Evolutionary conservation across 2,113 vertebrate species (phyloP), one percentile per base, ranked within the genome.

Genomic region (Stictonetta naevosa): DNA sequence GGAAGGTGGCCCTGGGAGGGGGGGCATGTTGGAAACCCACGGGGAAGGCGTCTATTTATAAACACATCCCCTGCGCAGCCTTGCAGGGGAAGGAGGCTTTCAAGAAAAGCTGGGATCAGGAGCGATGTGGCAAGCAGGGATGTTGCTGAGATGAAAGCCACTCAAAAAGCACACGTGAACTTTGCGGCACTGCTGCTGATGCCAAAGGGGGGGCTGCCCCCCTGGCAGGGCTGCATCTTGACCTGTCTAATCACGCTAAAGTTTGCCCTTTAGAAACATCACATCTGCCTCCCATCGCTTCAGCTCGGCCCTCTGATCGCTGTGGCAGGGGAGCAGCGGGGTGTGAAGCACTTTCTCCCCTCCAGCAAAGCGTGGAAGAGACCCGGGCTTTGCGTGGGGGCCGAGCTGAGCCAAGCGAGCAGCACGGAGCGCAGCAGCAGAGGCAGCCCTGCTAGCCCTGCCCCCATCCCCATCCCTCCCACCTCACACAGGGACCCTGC

Each of bases 111-210:
- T 3, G 13, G 76, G 72, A 33, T 20, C 11, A 7, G 58, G 60
- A 66, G 68, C 7, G 19, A 28, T 4, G 34, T n/a, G 86, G 84
- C n/a, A 14, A 25, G 4, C 2, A 33, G 55, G 72, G 73, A 81
- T 53, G 38, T 74, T 75, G 68, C 1, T 1, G 83, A 11, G 68
- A 11, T 16, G 68, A 19, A 78, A 86, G n/a, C 7, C 0, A 1
- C 68, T 8, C 8, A 69, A 7, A 55, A 66, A 66, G 14, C 0
- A 0, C 6, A 2, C 0, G 5, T 0, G 0, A 28, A 86, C 64
- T 48, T 58, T n/a, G 15, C 42, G 33, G 55, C 42, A 1, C 34
- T 3, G 3, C 6, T 63, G 36, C 48, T 21, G 1, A 11, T 1
- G 53, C n/a, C 0, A 11, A 7, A 12, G 11, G 5, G 26, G 56